Evolutionary conservation across 2,113 vertebrate genomes (phyloP), one percentile per base, ranked within the genome.

Genomic region (Lepus timidus): DNA sequence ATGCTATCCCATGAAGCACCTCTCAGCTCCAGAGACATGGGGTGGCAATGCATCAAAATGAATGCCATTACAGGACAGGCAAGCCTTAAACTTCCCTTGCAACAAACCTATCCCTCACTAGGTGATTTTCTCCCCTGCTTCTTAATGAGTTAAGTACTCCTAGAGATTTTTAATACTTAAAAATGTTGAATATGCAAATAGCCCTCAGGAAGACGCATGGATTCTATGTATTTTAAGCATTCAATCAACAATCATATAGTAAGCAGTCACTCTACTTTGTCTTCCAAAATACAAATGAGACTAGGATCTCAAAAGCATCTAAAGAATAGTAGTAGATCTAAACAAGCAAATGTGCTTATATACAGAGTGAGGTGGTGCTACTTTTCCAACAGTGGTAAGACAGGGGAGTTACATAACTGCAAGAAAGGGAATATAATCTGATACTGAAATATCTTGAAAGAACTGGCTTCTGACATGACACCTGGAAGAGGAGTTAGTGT

Each of bases 101-200:
- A 58, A 20, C 25, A 13, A 4, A 74, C 22, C 5, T 20, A 29
- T 39, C 14, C 31, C 16, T 76, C 36, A 9, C 11, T 27, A 49
- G 29, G 65, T 20, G 68, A 19, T 68, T 94, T 58, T 33, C 14
- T 84, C 11, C 4, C 9, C 73, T 82, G 6, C 27, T 82, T 73
- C n/a, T 80, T 61, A 61, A 52, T 49, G 11, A 25, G 91, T 79
- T 91, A 65, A 52, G 67, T 75, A 71, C 19, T 19, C 11, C 76
- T 82, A 36, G 3, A 91, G n/a, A 80, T 14, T 88, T 91, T 76
- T 92, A 80, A 79, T 19, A 36, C 36, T 61, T 75, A 74, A 94
- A 91, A 61, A 78, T 90, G 16, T 10, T 93, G 36, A 74, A 61
- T 6, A 49, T 19, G 31, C 44, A 76, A 85, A 92, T 64, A 90